Conservation (phyloP, 1,140 invertebrate genomes). For the Archivesica marissinica region DNA sequence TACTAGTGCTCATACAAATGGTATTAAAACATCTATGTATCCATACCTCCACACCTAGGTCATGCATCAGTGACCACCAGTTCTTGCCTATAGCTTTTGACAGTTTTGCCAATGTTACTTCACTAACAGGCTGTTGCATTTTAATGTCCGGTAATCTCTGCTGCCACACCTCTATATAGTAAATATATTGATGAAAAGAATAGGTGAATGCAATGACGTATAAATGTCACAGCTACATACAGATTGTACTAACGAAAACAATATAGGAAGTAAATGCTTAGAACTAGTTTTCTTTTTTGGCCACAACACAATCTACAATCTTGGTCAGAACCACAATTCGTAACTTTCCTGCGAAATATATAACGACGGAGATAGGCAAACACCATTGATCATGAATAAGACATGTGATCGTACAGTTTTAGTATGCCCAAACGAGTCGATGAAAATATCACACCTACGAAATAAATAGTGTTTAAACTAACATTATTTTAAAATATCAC, state of each 20-base stretch:
- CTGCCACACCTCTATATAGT: slow-evolving; percentile 7
- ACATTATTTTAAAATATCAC: too few relatives aligned
- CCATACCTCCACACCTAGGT: slow-evolving; percentile 20
- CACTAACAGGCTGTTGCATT: neutral
- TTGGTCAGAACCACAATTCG: neutral
- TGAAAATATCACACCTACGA: too few relatives aligned
- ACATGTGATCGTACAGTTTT: neutral
- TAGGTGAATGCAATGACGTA: neutral
- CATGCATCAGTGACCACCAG: slow-evolving; percentile 2
- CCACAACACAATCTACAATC: neutral
- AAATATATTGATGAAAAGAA: neutral
- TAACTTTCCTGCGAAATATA: neutral
- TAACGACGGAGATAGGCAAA: neutral
- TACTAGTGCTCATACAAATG: too few relatives aligned
- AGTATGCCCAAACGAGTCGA: too few relatives aligned
- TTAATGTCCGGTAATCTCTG: neutral
- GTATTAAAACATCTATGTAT: too few relatives aligned
- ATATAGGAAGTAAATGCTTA: neutral
- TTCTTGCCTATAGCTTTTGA: slow-evolving; percentile 8
- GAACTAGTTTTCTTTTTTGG: neutral
- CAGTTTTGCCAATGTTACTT: neutral
- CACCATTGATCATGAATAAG: neutral
- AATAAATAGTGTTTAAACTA: too few relatives aligned
- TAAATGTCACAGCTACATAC: neutral
- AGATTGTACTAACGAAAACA: neutral